These are phyloP conservation scores for Pemphredon lugubris DNA, from an alignment of 2,888 invertebrate genomes.

Conservation along the genomic window DNA sequence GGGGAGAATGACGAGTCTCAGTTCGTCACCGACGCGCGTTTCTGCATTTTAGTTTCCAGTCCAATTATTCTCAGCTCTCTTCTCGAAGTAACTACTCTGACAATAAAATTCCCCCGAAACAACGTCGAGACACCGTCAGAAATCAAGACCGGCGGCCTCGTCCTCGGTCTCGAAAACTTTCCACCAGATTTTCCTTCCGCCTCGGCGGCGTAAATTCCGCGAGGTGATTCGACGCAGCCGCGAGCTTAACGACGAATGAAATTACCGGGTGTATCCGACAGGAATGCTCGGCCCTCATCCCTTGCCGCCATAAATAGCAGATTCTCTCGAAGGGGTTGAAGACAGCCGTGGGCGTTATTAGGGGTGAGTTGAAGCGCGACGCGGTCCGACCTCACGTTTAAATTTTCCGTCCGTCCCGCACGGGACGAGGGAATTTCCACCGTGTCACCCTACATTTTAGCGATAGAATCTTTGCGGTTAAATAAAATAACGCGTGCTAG, in stretches of 20 bases:
- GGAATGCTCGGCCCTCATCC: constrained; percentile 41
- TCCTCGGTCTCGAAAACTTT: constrained; percentile 14
- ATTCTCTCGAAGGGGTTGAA: constrained; percentile 38
- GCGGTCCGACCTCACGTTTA: constrained; percentile 17
- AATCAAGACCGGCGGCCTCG: constrained; percentile 8
- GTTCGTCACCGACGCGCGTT: no score
- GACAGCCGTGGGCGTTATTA: constrained; percentile 39
- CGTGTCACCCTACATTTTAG: no score
- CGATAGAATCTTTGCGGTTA: no score
- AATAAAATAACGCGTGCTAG: no score
- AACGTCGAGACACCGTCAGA: neutral
- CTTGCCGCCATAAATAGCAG: constrained; percentile 53
- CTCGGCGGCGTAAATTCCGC: constrained; percentile 17
- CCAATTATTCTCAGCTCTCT: no score
- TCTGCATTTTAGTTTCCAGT: no score
- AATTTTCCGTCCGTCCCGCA: no score
- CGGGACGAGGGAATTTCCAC: no score
- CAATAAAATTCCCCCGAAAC: constrained; percentile 1
- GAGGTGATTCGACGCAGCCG: constrained; percentile 39
- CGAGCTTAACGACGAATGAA: constrained; percentile 52
- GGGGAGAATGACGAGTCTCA: no score
- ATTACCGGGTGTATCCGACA: constrained; percentile 54
- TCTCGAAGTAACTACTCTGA: no score
- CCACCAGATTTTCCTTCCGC: constrained; percentile 8
- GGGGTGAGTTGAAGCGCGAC: constrained; percentile 39